These are phyloP conservation scores for Megaceryle alcyon DNA, from an alignment of 2,797 vertebrate species.

Conservation along the genomic window DNA sequence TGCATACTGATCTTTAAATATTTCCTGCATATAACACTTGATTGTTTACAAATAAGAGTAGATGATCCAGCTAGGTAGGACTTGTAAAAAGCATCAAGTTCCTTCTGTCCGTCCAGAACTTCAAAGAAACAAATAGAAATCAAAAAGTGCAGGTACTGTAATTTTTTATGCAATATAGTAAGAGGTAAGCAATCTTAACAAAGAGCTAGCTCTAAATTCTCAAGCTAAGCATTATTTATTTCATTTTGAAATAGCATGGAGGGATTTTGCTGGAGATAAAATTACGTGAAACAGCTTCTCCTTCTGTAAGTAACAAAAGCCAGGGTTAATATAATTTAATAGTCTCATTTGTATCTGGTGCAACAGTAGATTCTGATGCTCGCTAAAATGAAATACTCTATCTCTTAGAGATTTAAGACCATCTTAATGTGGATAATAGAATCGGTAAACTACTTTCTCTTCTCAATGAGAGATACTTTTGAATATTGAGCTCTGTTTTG, in stretches of 20 bases:
- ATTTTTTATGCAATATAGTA: not conserved
- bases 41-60: not conserved
- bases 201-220: not conserved
- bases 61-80: not conserved
- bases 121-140: not conserved
- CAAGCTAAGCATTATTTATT: not conserved
- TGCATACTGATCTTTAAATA: not conserved
- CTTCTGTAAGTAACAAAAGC: not conserved
- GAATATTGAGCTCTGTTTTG: not conserved
- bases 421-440: not conserved
- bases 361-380: not conserved
- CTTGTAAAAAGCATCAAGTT: not conserved
- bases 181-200: not conserved
- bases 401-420: not conserved
- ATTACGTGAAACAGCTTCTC: not conserved
- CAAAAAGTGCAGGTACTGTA: not conserved
- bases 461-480: not conserved
- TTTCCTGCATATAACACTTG: not conserved
- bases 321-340: not conserved
- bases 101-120: not conserved
- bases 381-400: not conserved
- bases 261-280: not conserved
- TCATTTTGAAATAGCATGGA: not conserved
- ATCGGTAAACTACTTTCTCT: not conserved
- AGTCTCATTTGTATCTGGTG: not conserved